phyloP scores from a whole-genome alignment of 2,888 invertebrate species.

The Thecocarcelia acutangulata region DNA sequence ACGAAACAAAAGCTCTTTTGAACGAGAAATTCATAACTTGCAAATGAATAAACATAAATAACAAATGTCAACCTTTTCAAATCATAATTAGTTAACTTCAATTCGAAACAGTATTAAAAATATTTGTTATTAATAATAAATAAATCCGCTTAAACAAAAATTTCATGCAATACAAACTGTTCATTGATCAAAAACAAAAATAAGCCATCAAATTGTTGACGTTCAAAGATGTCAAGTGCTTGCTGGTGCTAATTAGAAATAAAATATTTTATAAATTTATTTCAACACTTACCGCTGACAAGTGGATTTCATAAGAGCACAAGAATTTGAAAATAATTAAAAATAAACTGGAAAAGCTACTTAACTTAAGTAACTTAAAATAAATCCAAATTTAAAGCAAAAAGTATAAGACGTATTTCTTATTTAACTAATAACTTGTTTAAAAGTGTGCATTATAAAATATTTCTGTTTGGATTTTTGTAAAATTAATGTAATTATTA shows the following conservation, averaged over 20 bases:
- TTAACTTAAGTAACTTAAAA: constrained; percentile 12
- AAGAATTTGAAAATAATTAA: constrained; percentile 3
- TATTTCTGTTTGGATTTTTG: neutral
- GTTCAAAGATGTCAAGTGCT: constrained; percentile 31
- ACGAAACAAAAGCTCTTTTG: too few relatives aligned
- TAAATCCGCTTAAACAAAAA: constrained; percentile 17
- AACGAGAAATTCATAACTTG: too few relatives aligned
- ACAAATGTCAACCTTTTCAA: constrained; percentile 6
- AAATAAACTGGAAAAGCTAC: constrained; percentile 15
- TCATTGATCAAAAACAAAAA: constrained; percentile 2
- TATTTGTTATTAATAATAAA: constrained; percentile 4
- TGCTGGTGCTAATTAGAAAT: constrained; percentile 11
- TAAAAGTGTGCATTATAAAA: neutral
- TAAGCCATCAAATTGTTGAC: neutral
- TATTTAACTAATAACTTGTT: neutral
- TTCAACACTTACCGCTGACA: constrained; percentile 40
- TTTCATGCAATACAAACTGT: constrained; percentile 31
- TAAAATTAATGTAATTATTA: neutral
- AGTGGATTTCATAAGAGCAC: neutral
- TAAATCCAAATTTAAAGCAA: neutral
- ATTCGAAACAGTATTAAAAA: neutral
- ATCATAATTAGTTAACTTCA: constrained; percentile 4
- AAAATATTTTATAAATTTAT: constrained; percentile 10
- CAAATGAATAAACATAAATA: neutral
- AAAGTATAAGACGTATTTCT: neutral